Evolutionary conservation across 2,797 vertebrate genomes (phyloP).

Genomic region (Characodon lateralis): DNA sequence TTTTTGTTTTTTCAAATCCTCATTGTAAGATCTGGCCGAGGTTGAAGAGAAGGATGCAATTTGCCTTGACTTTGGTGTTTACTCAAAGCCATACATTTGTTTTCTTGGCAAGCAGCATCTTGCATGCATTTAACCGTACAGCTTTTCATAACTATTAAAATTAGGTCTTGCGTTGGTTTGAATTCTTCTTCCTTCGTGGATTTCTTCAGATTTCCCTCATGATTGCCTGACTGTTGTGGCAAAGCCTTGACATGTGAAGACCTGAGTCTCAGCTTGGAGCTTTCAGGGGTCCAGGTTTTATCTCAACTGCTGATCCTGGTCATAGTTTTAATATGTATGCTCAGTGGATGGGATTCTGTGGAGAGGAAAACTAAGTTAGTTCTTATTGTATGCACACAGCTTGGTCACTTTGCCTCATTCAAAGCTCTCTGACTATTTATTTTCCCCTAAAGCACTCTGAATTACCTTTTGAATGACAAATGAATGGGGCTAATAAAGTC

Average conservation of each 20-base stretch:
- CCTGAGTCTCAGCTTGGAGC: background rate
- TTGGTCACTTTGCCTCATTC: too few relatives aligned
- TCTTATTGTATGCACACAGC: slow-evolving; percentile 18
- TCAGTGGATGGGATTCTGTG: slow-evolving; percentile 24
- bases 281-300: slow-evolving; percentile 34
- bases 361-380: slow-evolving; percentile 23
- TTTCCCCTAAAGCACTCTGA: too few relatives aligned
- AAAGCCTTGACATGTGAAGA: slow-evolving; percentile 10
- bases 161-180: slow-evolving; percentile 6
- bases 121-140: slow-evolving; percentile 14
- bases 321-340: slow-evolving; percentile 30
- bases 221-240: slow-evolving; percentile 28
- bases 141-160: slow-evolving; percentile 9
- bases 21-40: slow-evolving; percentile 35
- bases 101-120: slow-evolving; percentile 21
- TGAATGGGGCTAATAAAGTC: too few relatives aligned
- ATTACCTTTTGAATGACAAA: too few relatives aligned
- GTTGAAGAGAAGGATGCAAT: slow-evolving; percentile 31
- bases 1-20: slow-evolving; percentile 40
- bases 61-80: slow-evolving; percentile 26
- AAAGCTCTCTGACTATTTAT: too few relatives aligned
- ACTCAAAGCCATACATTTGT: slow-evolving; percentile 29
- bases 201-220: slow-evolving; percentile 10
- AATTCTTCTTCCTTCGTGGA: background rate
- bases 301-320: slow-evolving; percentile 59